Evolutionary conservation across 1,140 invertebrate genomes (phyloP).

Genomic region (Arctopsyche grandis): DNA sequence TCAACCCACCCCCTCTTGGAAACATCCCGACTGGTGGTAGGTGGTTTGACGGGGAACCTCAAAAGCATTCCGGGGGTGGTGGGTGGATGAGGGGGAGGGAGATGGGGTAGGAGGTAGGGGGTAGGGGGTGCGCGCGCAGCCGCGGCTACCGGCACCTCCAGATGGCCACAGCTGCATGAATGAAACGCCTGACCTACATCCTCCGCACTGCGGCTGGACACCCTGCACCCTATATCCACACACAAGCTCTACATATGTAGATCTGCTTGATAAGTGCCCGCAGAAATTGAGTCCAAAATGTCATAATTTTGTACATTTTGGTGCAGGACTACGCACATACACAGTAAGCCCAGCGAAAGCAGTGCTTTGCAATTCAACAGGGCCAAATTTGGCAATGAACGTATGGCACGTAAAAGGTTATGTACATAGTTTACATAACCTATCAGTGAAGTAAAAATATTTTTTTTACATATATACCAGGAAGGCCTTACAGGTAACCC

Average conservation of each 20-base stretch:
- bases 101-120: not conserved
- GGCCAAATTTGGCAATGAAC: no score
- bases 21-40: not conserved
- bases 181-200: slow-evolving; percentile 20
- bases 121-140: not conserved
- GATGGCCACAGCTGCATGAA: slow-evolving; percentile 14
- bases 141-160: not conserved
- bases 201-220: slow-evolving; percentile 5
- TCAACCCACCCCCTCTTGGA: not conserved
- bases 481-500: no score
- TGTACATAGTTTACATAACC: no score
- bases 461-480: no score
- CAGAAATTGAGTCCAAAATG: no score
- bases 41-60: not conserved
- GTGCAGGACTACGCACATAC: no score
- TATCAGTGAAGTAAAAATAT: no score
- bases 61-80: no score
- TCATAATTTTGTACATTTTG: no score
- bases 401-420: no score
- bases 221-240: not conserved
- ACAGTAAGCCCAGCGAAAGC: no score
- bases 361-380: no score
- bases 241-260: not conserved
- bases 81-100: not conserved
- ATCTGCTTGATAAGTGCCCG: not conserved